Evolutionary conservation across 92 coral and sea anemone species (phyloP), one percentile per base, ranked within the genome.

Genomic region (Zoanthus solanderi): DNA sequence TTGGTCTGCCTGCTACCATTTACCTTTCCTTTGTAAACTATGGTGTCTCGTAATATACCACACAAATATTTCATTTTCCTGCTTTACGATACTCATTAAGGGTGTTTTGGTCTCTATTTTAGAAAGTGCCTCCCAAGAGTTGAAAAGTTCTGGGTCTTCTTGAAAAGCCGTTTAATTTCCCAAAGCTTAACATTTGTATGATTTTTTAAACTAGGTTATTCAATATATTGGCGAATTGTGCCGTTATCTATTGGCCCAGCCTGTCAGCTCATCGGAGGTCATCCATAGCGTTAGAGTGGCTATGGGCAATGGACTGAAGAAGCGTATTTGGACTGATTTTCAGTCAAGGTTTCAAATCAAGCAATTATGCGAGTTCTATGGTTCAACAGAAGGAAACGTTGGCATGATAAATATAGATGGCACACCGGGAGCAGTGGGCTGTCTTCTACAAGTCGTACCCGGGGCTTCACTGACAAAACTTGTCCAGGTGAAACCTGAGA

Each of bases 171-270:
- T 37, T 37, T 4, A 37, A 37, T 37, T 37, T 37, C 42, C 42
- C 42, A 37, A 37, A 4, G 3, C 42, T 37, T 37, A 37, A 37
- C 4, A 37, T 37, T 37, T 37, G 42, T 37, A 37, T 37, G 2
- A 37, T 37, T 61, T 73, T 46, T 61, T 30, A 17, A 73, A 74
- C 14, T 83, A 96, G 99, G 87, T 89, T 44, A 56, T 92, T 52
- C 94, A 92, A 81, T 97, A 97, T 68, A 97, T 97, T 78, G 99
- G 99, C 48, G 99, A 97, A 72, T 45, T 97, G 68, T 97, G 99
- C 56, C 98, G 99, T 65, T 97, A 97, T 79, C 93, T 97, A 17
- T 85, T 97, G 75, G 94, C 93, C 10, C 99, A 97, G 78, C 98
- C 99, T 9, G 92, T 89, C 37, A 88, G 86, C 71, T 86, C 96